Base-by-base conservation (phyloP, 1,140 invertebrate species). In the Cryptotermes secundus region DNA sequence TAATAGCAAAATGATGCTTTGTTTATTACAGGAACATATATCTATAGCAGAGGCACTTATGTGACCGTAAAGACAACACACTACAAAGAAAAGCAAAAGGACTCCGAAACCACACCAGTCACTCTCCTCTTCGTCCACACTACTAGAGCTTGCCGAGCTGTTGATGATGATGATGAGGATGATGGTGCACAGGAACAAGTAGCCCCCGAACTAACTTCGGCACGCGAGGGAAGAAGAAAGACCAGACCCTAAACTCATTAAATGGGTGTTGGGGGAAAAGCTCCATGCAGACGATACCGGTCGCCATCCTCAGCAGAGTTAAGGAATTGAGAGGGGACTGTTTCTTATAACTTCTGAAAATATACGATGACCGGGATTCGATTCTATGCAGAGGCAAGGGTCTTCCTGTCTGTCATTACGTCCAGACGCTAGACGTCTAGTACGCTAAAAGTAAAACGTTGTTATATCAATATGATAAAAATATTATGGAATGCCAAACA, bases 171-270 rank as follows among this genome's bases (percentile, higher is more conserved):
- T n/a, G 59, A 72, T n/a, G 59, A 72, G 6, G 59, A 72, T 72
- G 59, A 72, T 72, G 59, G n/a, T 31, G 59, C 59, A 72, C 26
- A 72, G 59, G n/a, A 26, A 72, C 59, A 72, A 72, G 59, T 31
- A 72, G 26, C 59, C 59, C 59, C 59, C 7, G 31, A 72, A 72
- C 26, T 31, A 72, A 72, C 59, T 59, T 59, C 26, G 59, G 59
- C 59, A 72, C 59, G 59, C 59, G 59, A 72, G 59, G 59, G 59
- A 72, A 72, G n/a, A 72, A 72, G 59, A 72, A 72, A 72, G 59
- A 72, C 59, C 59, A 31, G 59, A 72, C 59, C 59, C 59, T 72
- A 72, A 72, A 72, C 59, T 72, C 59, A 72, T 72, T 72, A 72
- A n/a, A 31, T 31, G n/a, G n/a, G 16, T 26, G 59, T 59, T 59